A percentile compares a stretch with the other conserved stretches of the same genome.
Conservation (phyloP, 2,113 vertebrate species). For the Saccopteryx bilineata region DNA sequence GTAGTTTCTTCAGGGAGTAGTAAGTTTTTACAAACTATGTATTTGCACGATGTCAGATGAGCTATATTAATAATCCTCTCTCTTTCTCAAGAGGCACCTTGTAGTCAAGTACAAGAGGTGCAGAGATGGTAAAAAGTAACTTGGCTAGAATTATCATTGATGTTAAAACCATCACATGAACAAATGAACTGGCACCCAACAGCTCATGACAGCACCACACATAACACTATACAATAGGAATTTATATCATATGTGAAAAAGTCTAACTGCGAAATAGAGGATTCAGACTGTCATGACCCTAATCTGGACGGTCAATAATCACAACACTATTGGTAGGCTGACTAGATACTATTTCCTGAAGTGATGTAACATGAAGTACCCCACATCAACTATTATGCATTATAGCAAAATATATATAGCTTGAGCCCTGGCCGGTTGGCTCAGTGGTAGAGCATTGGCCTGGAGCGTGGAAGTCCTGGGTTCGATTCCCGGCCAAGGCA, state of each 20-base stretch:
- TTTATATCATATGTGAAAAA: constrained; percentile 14
- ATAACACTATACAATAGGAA: not conserved
- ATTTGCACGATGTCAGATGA: not conserved
- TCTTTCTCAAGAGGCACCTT: not conserved
- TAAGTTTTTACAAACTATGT: constrained; percentile 39
- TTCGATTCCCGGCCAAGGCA: too few relatives aligned
- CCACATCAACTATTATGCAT: not conserved
- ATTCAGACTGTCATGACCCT: not conserved
- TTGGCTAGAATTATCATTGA: constrained; percentile 51
- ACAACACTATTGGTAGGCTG: not conserved
- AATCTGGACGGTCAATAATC: not conserved
- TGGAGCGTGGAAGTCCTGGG: too few relatives aligned
- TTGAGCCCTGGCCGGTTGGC: too few relatives aligned
- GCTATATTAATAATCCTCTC: not conserved
- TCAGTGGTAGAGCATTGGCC: too few relatives aligned
- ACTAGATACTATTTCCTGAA: not conserved
- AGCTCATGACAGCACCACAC: not conserved
- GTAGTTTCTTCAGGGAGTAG: not conserved
- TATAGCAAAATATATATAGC: not conserved
- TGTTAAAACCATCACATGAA: constrained; percentile 57
- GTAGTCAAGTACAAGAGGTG: not conserved
- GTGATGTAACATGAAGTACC: not conserved
- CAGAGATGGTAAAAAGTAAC: not conserved
- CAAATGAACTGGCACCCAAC: not conserved
- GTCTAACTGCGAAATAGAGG: not conserved